A percentile compares a stretch with the other conserved stretches of the same genome.
These are phyloP conservation scores for Stichodactyla mertensii DNA, from an alignment of 64 coral and sea anemone species.

Conservation along the genomic window DNA sequence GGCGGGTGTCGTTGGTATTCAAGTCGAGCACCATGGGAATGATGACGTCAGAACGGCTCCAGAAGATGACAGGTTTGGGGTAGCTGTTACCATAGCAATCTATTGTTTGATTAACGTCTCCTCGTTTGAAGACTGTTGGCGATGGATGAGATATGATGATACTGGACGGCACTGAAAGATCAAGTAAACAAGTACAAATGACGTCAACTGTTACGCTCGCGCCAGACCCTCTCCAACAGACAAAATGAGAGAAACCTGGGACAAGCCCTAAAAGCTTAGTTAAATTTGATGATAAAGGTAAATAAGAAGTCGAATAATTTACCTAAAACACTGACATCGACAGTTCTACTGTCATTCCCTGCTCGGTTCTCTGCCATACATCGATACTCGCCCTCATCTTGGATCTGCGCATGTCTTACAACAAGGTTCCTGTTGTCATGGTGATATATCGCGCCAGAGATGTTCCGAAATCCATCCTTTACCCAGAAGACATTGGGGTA, in stretches of 20 bases:
- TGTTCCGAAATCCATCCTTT: background rate
- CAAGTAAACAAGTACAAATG: background rate
- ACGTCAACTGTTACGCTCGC: background rate
- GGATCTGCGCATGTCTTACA: background rate
- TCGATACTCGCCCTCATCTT: conserved; percentile 16
- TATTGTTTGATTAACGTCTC: conserved; percentile 8
- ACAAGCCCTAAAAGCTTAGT: background rate
- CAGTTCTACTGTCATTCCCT: conserved; percentile 6
- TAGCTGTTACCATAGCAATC: conserved; percentile 44
- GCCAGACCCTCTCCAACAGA: background rate
- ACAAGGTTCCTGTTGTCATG: background rate
- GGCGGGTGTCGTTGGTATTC: background rate
- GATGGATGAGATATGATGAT: background rate
- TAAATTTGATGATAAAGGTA: background rate
- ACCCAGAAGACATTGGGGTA: conserved; percentile 14
- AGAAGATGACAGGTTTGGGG: conserved; percentile 8
- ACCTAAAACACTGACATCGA: background rate
- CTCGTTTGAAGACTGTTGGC: background rate
- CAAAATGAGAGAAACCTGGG: background rate
- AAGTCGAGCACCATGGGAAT: background rate
- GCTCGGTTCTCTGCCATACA: conserved; percentile 13
- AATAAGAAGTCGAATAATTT: background rate
- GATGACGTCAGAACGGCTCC: background rate
- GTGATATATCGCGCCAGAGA: background rate
- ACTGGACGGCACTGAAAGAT: background rate